Base-by-base conservation (phyloP, 2,113 vertebrate genomes). In the Piprites chloris region DNA sequence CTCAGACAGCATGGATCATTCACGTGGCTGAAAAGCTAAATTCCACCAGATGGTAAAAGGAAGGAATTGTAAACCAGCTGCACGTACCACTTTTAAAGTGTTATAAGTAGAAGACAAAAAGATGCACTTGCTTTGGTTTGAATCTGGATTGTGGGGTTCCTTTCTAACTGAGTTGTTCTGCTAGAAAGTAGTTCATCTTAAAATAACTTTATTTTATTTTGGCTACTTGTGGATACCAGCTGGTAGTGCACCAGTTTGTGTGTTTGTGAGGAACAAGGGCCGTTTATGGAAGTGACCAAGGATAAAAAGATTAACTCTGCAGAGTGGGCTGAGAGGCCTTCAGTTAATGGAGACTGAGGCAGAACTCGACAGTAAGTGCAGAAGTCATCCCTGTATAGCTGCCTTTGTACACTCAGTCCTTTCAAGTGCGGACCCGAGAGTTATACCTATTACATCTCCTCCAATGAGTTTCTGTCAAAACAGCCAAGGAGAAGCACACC, bases 41-140 rank as follows among this genome's bases (percentile, higher is more conserved):
- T 89, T 83, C 66, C 67, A 80, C 16, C 59, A 93, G 71, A 67
- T 88, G 59, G 72, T 55, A 4, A 46, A 80, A 67, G 63, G 67
- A 68, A 80, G 49, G 73, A 58, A 26, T 67, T 80, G 55, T 66
- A 87, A 83, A 87, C 71, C 72, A 95, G 61, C 87, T 94, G 68
- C 15, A 32, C 5, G 1, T 73, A 42, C 33, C 1, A 1, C 46
- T 69, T 80, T 63, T 63, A 33, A 23, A 80, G 44, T 66, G 52
- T 42, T 85, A 37, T 53, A 79, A 83, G 41, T 86, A 67, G 76
- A 87, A 81, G 35, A 76, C 1, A 12, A 30, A 78, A 68, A 63
- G 55, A 62, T 0, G 1, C 39, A 2, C 35, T 73, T 49, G 62
- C 58, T 76, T 76, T 71, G 12, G 49, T 82, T 59, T 78, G 46